A percentile compares a stretch with the other conserved stretches of the same genome.
These are phyloP conservation scores for Montipora capricornis DNA, from an alignment of 64 coral and sea anemone species.

Conservation along the genomic window DNA sequence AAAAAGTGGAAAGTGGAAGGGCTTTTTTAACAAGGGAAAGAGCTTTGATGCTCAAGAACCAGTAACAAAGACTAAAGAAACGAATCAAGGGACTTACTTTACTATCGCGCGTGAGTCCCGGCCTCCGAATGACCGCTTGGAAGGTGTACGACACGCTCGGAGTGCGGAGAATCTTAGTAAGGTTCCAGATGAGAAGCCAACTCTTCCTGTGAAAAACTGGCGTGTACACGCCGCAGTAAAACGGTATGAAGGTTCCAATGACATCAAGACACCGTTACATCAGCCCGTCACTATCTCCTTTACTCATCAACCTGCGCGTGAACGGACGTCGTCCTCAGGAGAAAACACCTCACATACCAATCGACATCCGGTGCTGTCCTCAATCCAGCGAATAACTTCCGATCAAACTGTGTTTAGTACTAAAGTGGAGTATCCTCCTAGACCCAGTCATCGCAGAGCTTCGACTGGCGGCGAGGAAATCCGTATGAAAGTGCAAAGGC, in stretches of 20 bases:
- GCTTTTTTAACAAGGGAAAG: constrained; percentile 72
- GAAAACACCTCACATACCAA: constrained; percentile 31
- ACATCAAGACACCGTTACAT: constrained; percentile 29
- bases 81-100: constrained; percentile 11
- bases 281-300: constrained; percentile 46
- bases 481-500: constrained; percentile 23
- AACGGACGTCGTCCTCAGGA: constrained; percentile 15
- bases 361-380: constrained; percentile 75
- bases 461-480: constrained; percentile 72
- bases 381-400: constrained; percentile 72
- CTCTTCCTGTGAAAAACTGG: constrained; percentile 19
- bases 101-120: constrained; percentile 19
- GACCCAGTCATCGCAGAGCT: constrained; percentile 66
- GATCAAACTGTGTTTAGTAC: constrained; percentile 76
- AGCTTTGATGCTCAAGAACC: constrained; percentile 51
- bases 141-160: constrained; percentile 44
- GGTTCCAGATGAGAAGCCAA: neutral
- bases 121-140: neutral
- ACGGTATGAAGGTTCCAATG: neutral
- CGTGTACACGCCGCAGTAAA: constrained; percentile 38
- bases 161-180: constrained; percentile 67
- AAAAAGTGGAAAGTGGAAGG: constrained; percentile 53
- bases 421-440: constrained; percentile 50
- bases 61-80: constrained; percentile 51
- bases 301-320: constrained; percentile 17